These are phyloP conservation scores for Ichneumoninae sp. DNA, from an alignment of 2,888 invertebrate genomes.

Conservation along the genomic window DNA sequence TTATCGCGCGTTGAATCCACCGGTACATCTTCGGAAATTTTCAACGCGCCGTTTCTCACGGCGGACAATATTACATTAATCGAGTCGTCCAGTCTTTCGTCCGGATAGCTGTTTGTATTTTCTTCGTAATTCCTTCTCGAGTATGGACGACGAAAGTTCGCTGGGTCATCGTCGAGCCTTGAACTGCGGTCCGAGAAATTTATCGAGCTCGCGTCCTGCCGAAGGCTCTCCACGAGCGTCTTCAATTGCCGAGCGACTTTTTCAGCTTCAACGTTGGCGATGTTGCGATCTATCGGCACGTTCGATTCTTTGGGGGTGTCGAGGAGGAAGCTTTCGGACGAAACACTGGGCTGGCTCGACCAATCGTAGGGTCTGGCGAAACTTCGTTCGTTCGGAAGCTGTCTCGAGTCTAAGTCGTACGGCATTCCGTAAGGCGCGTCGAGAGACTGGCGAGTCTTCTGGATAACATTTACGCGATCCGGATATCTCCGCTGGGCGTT, in stretches of 20 bases:
- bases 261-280: conserved; percentile 5
- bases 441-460: conserved; percentile 73
- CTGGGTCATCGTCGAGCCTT: neutral
- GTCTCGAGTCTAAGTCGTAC: neutral
- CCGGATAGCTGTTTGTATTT: neutral
- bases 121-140: neutral
- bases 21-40: conserved; percentile 34
- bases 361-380: neutral
- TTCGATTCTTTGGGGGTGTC: neutral
- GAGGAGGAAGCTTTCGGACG: neutral
- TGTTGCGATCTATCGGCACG: neutral
- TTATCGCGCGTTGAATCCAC: neutral
- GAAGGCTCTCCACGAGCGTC: conserved; percentile 25
- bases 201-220: neutral
- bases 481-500: conserved; percentile 66
- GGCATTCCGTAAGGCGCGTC: neutral
- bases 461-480: conserved; percentile 68
- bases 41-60: conserved; percentile 41
- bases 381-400: neutral
- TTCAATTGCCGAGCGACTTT: conserved; percentile 27
- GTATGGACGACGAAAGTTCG: neutral
- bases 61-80: conserved; percentile 47
- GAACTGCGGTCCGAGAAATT: neutral
- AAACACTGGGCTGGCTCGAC: neutral
- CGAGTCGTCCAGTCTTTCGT: conserved; percentile 24